Evolutionary conservation across 2,888 invertebrate genomes (phyloP).

Genomic region (Cerastis leucographa): DNA sequence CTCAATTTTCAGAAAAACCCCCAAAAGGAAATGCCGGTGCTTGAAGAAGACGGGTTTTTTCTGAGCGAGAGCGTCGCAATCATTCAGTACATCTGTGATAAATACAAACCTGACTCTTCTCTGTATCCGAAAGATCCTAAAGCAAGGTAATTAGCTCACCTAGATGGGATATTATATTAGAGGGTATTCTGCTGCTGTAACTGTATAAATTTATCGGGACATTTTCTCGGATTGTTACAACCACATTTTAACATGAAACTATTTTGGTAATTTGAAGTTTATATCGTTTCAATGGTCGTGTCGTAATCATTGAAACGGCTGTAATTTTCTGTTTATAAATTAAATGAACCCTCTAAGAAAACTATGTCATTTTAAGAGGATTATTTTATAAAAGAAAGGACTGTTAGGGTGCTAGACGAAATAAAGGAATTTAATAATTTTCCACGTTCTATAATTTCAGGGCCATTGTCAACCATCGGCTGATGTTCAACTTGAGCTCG

Average conservation of each 20-base stretch:
- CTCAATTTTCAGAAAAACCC: constrained; percentile 92
- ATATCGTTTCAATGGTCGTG: neutral
- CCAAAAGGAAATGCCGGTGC: constrained; percentile 94
- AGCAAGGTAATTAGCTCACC: constrained; percentile 76
- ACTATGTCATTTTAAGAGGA: neutral
- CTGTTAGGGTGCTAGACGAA: neutral
- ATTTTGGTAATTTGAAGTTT: neutral
- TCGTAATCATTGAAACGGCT: neutral
- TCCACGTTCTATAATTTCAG: constrained; percentile 77
- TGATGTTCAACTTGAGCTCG: constrained; percentile 94
- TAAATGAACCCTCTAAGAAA: neutral
- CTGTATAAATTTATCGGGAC: neutral
- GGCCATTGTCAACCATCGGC: constrained; percentile 94
- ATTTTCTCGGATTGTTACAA: neutral
- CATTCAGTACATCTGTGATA: constrained; percentile 94
- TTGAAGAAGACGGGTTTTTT: constrained; percentile 95
- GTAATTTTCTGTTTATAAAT: neutral
- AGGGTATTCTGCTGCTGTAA: neutral
- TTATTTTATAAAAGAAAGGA: neutral
- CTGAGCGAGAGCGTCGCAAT: constrained; percentile 94
- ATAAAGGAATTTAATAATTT: neutral
- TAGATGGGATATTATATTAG: neutral
- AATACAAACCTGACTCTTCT: constrained; percentile 92
- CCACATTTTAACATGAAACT: neutral
- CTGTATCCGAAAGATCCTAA: constrained; percentile 94